phyloP scores from a whole-genome alignment of 1,140 invertebrate genomes.

The Zelostemma sp. region DNA sequence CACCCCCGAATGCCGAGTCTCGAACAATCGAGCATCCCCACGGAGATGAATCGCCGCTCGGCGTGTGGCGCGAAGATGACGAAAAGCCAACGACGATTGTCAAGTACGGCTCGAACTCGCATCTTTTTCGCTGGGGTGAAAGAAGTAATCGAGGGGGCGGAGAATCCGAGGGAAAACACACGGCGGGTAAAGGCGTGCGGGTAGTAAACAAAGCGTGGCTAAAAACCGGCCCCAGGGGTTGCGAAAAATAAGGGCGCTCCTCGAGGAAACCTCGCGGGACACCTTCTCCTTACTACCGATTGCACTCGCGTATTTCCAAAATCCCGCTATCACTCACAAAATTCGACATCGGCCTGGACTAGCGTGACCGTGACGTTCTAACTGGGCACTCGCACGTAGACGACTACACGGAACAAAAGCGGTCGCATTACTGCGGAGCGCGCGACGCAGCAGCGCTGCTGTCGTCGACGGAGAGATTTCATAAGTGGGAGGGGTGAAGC shows the following conservation, averaged over 20 bases:
- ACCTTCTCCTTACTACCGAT: too few relatives aligned
- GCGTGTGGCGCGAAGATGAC: conserved; percentile 37
- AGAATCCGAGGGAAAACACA: background rate
- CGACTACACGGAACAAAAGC: conserved; percentile 53
- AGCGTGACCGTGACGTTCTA: conserved; percentile 23
- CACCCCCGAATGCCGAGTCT: background rate
- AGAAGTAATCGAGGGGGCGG: background rate
- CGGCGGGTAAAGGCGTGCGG: too few relatives aligned
- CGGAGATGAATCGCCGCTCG: conserved; percentile 52
- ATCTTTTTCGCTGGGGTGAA: conserved; percentile 10
- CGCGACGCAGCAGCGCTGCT: conserved; percentile 49
- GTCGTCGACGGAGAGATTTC: conserved; percentile 33
- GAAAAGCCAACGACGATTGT: conserved; percentile 29
- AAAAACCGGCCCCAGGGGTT: too few relatives aligned
- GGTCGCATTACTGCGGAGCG: conserved; percentile 62
- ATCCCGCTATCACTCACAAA: background rate
- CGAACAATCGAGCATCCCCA: background rate
- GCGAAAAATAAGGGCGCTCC: too few relatives aligned
- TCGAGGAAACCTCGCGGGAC: background rate
- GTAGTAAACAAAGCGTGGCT: too few relatives aligned
- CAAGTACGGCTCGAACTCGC: conserved; percentile 22
- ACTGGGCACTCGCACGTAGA: conserved; percentile 17
- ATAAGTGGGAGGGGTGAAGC: conserved; percentile 10
- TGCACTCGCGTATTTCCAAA: conserved; percentile 24
- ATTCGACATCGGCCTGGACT: conserved; percentile 1